Base-by-base conservation (phyloP, 2,113 vertebrate species). In the Megaceryle maxima region DNA sequence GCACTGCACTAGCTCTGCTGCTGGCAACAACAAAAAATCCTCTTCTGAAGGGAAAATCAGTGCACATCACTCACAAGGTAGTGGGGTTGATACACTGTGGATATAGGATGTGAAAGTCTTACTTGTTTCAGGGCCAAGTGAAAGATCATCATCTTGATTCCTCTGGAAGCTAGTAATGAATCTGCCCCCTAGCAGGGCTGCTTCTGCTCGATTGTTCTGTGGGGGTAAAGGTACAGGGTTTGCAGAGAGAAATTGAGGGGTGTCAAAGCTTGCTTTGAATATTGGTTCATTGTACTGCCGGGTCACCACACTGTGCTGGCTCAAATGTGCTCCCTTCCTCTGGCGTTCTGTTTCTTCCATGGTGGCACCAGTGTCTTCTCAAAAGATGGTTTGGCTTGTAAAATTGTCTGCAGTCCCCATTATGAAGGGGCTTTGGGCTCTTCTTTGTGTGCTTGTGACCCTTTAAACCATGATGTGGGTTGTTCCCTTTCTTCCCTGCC, bases 1-100 rank as follows among this genome's bases (percentile, higher is more conserved):
- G 94, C 94, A 95, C 90, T 95, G 92, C 75, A 16, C 77, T 66
- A 92, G 94, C 66, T 97, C 63, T 74, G 81, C 96, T 94, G 70
- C 80, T 33, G 67, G 44, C 77, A 53, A 4, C 2, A 6, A 21
- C 41, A 31, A 19, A 9, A 35, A 46, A 55, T 6, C 18, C 39
- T 75, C 35, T 66, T 82, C 17, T 2, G 6, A 67, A 56, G 46
- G 76, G 37, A 89, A 80, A 62, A 48, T 26, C 33, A 2, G 16
- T 1, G 26, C 35, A 1, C 16, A 56, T 72, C 26, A 2, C 16
- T 69, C 62, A 1, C 3, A 3, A 19, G 6, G 16, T 9, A 24
- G 53, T 25, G 24, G 22, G 8, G 11, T 8, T 44, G 28, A 12
- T 18, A 11, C 18, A 33, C 55, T 56, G 29, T 31, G 16, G 29